Conservation (phyloP, 2,888 invertebrate species). For the Pinctada fucata region DNA sequence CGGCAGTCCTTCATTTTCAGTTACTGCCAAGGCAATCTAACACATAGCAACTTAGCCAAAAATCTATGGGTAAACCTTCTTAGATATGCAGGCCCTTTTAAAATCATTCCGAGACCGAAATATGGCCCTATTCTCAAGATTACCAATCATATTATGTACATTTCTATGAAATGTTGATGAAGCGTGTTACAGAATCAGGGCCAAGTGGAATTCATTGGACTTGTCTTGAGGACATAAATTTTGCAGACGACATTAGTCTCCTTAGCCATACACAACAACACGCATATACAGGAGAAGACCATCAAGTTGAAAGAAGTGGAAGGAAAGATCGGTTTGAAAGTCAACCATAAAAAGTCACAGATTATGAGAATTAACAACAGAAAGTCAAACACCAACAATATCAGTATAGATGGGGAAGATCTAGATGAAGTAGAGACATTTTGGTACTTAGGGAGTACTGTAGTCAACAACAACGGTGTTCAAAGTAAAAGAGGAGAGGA, state of each 20-base stretch:
- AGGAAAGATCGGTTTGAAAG: neutral
- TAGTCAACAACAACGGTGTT: neutral
- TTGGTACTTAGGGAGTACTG: slow-evolving; percentile 4
- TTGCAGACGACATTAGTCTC: slow-evolving; percentile 30
- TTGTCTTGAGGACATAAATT: slow-evolving; percentile 26
- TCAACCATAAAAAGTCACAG: slow-evolving; percentile 14
- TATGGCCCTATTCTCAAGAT: too few relatives aligned
- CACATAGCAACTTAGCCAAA: too few relatives aligned
- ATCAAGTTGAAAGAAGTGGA: neutral
- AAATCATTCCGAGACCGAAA: too few relatives aligned
- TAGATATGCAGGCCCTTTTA: too few relatives aligned
- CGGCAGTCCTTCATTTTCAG: too few relatives aligned
- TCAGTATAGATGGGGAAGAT: slow-evolving; percentile 3
- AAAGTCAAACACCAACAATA: neutral
- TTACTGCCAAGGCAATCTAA: too few relatives aligned
- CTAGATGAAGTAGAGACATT: neutral
- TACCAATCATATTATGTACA: too few relatives aligned
- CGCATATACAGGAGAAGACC: slow-evolving; percentile 5
- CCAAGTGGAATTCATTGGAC: slow-evolving; percentile 23
- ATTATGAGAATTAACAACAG: slow-evolving; percentile 19
- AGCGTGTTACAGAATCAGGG: neutral
- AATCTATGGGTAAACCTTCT: too few relatives aligned
- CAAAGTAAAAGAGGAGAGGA: slow-evolving; percentile 18
- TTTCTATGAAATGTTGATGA: neutral
- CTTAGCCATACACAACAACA: slow-evolving; percentile 10